Percentiles rank a stretch among this genome's conserved stretches.
Evolutionary conservation across 2,113 vertebrate species (phyloP).

Genomic region (Odontophorus gujanensis): DNA sequence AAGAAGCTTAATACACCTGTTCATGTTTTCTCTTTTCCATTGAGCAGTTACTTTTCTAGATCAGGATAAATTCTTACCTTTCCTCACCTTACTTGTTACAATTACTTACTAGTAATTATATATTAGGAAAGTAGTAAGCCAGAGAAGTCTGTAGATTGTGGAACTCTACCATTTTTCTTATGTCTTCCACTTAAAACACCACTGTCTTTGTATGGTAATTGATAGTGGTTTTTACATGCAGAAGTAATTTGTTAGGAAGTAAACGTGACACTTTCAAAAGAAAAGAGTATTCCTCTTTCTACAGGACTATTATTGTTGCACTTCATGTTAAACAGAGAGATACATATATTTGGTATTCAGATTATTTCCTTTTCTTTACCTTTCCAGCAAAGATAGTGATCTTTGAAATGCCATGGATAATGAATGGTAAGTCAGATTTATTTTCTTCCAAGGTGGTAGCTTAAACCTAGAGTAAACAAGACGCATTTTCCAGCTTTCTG

Average conservation of each 20-base stretch:
- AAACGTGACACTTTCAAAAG: background rate
- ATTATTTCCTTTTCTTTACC: background rate
- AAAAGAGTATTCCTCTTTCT: background rate
- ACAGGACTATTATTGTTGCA: fast-evolving
- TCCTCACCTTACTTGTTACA: background rate
- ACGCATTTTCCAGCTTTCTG: background rate
- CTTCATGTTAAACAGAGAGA: background rate
- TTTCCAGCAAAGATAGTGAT: constrained; percentile 96
- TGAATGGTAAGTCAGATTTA: constrained; percentile 88
- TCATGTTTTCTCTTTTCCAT: background rate
- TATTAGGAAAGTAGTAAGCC: background rate
- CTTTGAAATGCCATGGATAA: constrained; percentile 99
- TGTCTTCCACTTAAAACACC: background rate
- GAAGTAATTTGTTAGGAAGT: background rate
- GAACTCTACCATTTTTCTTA: background rate
- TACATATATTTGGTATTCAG: background rate
- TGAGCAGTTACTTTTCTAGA: background rate
- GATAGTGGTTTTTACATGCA: background rate
- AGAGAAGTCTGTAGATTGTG: background rate
- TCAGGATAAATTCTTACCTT: background rate
- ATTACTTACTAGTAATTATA: background rate
- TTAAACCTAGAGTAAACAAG: background rate
- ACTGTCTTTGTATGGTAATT: background rate
- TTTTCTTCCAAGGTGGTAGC: background rate
- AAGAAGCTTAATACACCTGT: background rate